Evolutionary conservation across 2,113 vertebrate genomes (phyloP).

Genomic region (Cyphomyrus plagiostoma): DNA sequence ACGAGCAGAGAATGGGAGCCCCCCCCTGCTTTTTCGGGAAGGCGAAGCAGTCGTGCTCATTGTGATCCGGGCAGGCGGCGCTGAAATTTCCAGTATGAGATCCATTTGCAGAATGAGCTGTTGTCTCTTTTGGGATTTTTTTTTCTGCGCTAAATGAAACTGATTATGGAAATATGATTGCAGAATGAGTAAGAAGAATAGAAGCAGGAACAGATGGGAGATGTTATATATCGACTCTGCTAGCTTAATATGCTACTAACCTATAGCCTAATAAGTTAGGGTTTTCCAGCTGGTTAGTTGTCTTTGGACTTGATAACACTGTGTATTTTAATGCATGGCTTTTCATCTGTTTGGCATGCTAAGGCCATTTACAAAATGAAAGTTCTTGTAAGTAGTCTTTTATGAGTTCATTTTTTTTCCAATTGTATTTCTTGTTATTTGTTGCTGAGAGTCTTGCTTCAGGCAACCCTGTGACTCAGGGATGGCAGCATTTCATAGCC

Average conservation of each 20-base stretch:
- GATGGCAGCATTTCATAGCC: not conserved
- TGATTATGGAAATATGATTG: not conserved
- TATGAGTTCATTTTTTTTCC: not conserved
- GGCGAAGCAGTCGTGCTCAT: not conserved
- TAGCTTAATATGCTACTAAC: not conserved
- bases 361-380: not conserved
- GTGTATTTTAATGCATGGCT: not conserved
- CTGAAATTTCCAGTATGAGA: not conserved
- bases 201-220: not conserved
- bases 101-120: conserved; percentile 14
- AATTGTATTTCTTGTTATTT: not conserved
- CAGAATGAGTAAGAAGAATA: not conserved
- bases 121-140: not conserved
- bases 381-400: not conserved
- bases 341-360: not conserved
- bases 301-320: not conserved
- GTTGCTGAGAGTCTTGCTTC: not conserved
- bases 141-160: not conserved
- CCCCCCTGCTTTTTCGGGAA: not conserved
- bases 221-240: not conserved
- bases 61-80: not conserved
- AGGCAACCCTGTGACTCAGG: not conserved
- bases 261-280: not conserved
- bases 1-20: not conserved
- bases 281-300: not conserved